These are phyloP conservation scores for Spodoptera exigua DNA, from an alignment of 2,888 invertebrate species.

Conservation along the genomic window DNA sequence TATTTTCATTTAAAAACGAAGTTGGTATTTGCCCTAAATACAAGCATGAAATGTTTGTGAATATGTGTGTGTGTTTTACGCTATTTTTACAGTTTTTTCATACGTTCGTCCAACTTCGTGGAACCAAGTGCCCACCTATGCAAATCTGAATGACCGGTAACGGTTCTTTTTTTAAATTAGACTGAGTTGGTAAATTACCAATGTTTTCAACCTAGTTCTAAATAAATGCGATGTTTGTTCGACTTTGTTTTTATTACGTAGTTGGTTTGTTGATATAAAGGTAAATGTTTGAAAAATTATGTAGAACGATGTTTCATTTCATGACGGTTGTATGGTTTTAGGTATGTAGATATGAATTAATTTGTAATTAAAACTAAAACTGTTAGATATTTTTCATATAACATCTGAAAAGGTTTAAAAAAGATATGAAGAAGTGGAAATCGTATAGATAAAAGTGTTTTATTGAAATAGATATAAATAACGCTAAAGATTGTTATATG, in stretches of 20 bases:
- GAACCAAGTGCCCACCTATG: conserved; percentile 36
- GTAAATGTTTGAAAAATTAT: no score
- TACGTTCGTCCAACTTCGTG: conserved; percentile 32
- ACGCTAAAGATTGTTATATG: no score
- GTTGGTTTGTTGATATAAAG: no score
- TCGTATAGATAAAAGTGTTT: no score
- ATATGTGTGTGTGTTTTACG: conserved; percentile 30
- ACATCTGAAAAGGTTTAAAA: no score
- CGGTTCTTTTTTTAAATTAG: conserved; percentile 29
- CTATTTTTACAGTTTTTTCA: conserved; percentile 24
- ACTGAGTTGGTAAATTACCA: conserved; percentile 26
- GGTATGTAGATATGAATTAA: background rate
- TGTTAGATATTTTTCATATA: no score
- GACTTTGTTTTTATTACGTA: conserved; percentile 1
- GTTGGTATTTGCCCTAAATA: conserved; percentile 27
- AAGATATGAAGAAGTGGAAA: no score
- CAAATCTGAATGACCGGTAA: conserved; percentile 34
- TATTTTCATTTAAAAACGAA: no score
- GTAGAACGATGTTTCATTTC: no score
- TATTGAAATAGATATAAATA: no score
- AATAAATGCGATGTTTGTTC: background rate
- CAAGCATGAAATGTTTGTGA: conserved; percentile 24
- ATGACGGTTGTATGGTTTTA: no score
- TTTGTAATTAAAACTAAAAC: background rate
- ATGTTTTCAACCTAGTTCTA: conserved; percentile 34